A percentile compares a stretch with the other conserved stretches of the same genome.
These are phyloP conservation scores for Puma concolor DNA, from an alignment of 2,113 vertebrate genomes.

Conservation along the genomic window DNA sequence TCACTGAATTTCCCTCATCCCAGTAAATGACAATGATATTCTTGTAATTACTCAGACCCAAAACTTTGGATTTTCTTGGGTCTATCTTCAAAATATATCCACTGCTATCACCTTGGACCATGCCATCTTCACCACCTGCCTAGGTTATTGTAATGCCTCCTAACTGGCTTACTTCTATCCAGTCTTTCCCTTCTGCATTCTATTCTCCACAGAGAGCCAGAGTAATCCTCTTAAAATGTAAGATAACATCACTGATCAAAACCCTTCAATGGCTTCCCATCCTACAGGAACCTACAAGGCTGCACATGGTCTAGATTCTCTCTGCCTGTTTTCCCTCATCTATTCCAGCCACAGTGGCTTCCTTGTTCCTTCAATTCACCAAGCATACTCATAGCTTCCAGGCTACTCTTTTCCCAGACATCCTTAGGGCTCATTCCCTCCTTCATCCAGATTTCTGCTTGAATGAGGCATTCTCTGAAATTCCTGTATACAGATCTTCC, in stretches of 20 bases:
- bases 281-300: neutral
- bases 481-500: neutral
- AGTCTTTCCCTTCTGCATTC: neutral
- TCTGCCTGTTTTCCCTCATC: neutral
- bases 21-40: neutral
- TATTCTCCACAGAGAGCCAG: neutral
- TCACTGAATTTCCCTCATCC: neutral
- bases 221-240: neutral
- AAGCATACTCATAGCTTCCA: neutral
- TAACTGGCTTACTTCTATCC: neutral
- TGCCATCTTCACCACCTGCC: neutral
- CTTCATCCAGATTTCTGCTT: neutral
- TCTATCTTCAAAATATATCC: neutral
- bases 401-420: neutral
- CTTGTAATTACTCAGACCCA: neutral
- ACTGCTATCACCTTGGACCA: neutral
- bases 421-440: neutral
- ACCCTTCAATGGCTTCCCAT: neutral
- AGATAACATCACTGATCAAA: neutral
- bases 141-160: neutral
- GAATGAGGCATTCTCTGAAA: neutral
- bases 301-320: no score
- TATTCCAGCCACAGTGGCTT: neutral
- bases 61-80: neutral
- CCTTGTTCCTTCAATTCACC: neutral